Evolutionary conservation across 2,113 vertebrate genomes (phyloP).

Genomic region (Oncorhynchus kisutch): DNA sequence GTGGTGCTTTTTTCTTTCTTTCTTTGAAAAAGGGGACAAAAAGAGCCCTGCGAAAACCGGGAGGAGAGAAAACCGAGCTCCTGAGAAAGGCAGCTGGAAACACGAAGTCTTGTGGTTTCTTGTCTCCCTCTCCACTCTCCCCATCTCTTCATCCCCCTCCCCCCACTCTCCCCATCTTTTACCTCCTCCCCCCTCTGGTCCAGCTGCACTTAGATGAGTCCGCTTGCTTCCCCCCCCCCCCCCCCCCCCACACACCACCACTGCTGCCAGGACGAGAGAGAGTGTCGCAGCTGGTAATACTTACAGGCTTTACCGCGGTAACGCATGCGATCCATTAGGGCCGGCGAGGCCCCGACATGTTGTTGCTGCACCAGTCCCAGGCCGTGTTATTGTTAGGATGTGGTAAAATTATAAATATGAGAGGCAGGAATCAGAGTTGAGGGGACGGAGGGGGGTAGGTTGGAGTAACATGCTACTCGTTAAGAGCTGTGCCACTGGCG

Average conservation of each 20-base stretch:
- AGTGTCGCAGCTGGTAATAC: conserved; percentile 85
- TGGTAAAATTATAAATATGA: conserved; percentile 99
- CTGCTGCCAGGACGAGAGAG: conserved; percentile 79
- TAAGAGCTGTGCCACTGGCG: conserved; percentile 21
- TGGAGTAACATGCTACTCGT: conserved; percentile 61
- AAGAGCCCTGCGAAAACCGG: conserved; percentile 62
- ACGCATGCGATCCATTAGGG: conserved; percentile 99
- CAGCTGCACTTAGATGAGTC: conserved; percentile 95
- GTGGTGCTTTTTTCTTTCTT: conserved; percentile 9
- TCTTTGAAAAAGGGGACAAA: conserved; percentile 27
- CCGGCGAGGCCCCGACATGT: conserved; percentile 81
- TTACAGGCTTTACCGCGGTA: conserved; percentile 86
- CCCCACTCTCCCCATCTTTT: too few relatives aligned
- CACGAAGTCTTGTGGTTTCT: conserved; percentile 83
- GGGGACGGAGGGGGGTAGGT: conserved; percentile 66
- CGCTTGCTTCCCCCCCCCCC: conserved; percentile 71
- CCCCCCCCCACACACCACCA: too few relatives aligned
- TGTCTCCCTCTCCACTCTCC: too few relatives aligned
- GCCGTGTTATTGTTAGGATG: conserved; percentile 99
- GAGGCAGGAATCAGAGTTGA: conserved; percentile 75
- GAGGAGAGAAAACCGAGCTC: conserved; percentile 87
- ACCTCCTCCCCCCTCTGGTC: conserved; percentile 61
- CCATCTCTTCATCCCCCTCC: too few relatives aligned
- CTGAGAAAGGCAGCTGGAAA: conserved; percentile 90
- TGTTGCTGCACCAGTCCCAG: conserved; percentile 90